phyloP scores from a whole-genome alignment of 1,140 invertebrate genomes.

The Choristoneura fumiferana region DNA sequence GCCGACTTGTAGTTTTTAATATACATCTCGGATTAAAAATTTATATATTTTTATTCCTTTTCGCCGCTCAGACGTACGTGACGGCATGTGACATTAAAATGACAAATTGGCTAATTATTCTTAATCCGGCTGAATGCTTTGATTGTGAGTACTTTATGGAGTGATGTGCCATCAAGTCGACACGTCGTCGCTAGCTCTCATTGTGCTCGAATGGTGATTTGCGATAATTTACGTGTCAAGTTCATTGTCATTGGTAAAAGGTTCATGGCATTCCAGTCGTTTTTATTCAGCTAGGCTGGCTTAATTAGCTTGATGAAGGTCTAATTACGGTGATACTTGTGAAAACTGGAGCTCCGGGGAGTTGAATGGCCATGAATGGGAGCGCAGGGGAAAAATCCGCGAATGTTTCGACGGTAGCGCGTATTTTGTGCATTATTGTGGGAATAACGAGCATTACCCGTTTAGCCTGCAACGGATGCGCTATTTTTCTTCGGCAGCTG shows the following conservation, averaged over 20 bases:
- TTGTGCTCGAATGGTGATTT: slow-evolving; percentile 24
- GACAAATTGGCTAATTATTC: slow-evolving; percentile 77
- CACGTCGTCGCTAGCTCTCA: slow-evolving; percentile 37
- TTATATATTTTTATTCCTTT: slow-evolving; percentile 61
- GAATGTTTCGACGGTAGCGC: slow-evolving; percentile 29
- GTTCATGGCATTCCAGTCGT: slow-evolving; percentile 13
- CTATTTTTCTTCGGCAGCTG: slow-evolving; percentile 63
- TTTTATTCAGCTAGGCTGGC: neutral
- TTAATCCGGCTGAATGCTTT: slow-evolving; percentile 57
- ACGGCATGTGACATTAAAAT: slow-evolving; percentile 77
- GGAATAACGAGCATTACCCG: slow-evolving; percentile 72
- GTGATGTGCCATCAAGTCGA: slow-evolving; percentile 46
- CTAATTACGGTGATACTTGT: slow-evolving; percentile 13
- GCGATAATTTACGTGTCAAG: slow-evolving; percentile 24
- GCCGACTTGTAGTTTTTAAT: slow-evolving; percentile 73
- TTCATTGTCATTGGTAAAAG: slow-evolving; percentile 31
- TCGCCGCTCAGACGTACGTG: slow-evolving; percentile 53
- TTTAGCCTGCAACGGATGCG: slow-evolving; percentile 66
- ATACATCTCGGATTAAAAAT: slow-evolving; percentile 71
- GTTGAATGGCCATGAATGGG: slow-evolving; percentile 16
- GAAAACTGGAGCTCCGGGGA: slow-evolving; percentile 5
- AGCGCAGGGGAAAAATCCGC: slow-evolving; percentile 25
- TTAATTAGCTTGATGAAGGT: slow-evolving; percentile 18
- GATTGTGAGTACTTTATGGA: slow-evolving; percentile 35
- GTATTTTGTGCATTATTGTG: slow-evolving; percentile 62